A percentile compares a stretch with the other conserved stretches of the same genome.
Conservation (phyloP, 2,797 vertebrate species). For the Gymnopithys bicolor region DNA sequence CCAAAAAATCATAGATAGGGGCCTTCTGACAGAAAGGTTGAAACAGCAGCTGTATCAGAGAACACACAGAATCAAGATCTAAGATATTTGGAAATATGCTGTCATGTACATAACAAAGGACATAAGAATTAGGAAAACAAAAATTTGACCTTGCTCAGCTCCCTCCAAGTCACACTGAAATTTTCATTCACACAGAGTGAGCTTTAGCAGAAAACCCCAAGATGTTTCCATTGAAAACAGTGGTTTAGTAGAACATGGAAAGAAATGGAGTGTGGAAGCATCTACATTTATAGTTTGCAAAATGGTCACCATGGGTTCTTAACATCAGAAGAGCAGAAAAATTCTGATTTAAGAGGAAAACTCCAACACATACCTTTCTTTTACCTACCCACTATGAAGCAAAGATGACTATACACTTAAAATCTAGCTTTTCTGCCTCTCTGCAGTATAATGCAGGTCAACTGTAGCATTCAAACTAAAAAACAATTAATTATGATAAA, state of each 20-base stretch:
- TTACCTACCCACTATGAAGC: rapidly evolving
- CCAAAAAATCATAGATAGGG: not conserved
- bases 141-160: not conserved
- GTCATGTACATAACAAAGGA: not conserved
- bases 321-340: not conserved
- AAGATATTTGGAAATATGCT: not conserved
- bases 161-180: not conserved
- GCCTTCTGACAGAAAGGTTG: not conserved
- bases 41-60: not conserved
- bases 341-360: not conserved
- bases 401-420: not conserved
- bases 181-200: rapidly evolving
- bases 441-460: not conserved
- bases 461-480: not conserved
- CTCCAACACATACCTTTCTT: not conserved
- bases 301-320: not conserved
- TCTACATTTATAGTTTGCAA: not conserved
- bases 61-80: not conserved
- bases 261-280: not conserved
- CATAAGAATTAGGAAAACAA: not conserved
- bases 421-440: not conserved
- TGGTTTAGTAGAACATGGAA: not conserved
- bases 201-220: not conserved
- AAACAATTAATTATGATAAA: not conserved
- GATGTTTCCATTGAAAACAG: not conserved